Evolutionary conservation across 1,140 invertebrate species (phyloP), one percentile per base, ranked within the genome.

Genomic region (Nomia melanderi): DNA sequence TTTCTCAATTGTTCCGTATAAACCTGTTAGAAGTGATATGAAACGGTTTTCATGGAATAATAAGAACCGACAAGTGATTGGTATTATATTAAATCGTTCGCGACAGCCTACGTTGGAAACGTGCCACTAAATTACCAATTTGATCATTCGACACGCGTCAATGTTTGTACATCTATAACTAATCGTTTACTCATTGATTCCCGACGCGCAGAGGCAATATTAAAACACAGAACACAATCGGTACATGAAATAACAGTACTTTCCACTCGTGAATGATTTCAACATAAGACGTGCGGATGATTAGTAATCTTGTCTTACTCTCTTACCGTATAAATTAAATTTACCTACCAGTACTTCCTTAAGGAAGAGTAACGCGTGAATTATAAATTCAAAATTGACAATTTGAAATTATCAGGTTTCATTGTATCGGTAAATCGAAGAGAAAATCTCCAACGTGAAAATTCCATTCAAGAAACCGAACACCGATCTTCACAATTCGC

Each of bases 151-250:
- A 57, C 33, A n/a, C 8, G 12, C 29, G 33, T 66, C 44, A 29
- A 47, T 14, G 54, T 53, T 67, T 64, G 39, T 17, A 14, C 33
- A 20, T 14, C 27, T 27, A 47, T 44, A 50, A 47, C 7, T 31
- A 29, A 75, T 75, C 23, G 64, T 67, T 75, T 75, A 75, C 67
- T 75, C 73, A 75, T 75, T 75, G 67, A 27, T 6, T 36, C 54
- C 14, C 17, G 53, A 17, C 12, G 29, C 27, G 47, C 63, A 67
- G 44, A 36, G 47, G 47, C 39, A 29, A 65, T 65, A 65, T 73
- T 54, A 54, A 73, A 54, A 64, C 47, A 25, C 47, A 33, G 17
- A 17, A 27, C 33, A 39, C 63, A 57, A 75, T 56, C n/a, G 53
- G 33, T n/a, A 59, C 53, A 36, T 57, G 36, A 29, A 25, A 9